Base-by-base conservation (phyloP, 2,888 invertebrate genomes). In the Bimastos eiseni region DNA sequence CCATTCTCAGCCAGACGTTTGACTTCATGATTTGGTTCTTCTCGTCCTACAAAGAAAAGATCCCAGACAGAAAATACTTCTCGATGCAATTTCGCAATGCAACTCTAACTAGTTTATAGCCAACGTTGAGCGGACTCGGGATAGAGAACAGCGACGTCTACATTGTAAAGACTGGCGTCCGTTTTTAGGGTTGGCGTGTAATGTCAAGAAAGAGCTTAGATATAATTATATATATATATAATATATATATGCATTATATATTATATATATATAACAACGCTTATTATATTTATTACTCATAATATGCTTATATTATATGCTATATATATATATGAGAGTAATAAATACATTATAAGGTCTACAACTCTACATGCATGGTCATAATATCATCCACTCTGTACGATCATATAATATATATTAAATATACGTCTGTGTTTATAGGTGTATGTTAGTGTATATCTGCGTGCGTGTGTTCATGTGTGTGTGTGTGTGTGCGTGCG, bases 21-120 rank as follows among this genome's bases (percentile, higher is more conserved):
- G 92, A 92, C 96, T 98, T 99, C 98, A 99, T 98, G 94, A 99
- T 98, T 96, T 99, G 98, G 96, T 98, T 98, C 96, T 98, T 99
- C 96, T 99, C 99, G 95, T 99, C 98, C 99, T 98, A 92, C 70
- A 70, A 70, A 70, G 49, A 70, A 70, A 70, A 5, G 6, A 11
- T 70, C n/a, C n/a, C 70, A 70, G 70, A 70, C 6, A 70, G 70
- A 49, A 6, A 55, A 30, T 70, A 70, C 30, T 70, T 70, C n/a
- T 8, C 11, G n/a, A 30, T 8, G 8, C 30, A 70, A 70, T 70
- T n/a, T 70, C 70, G 8, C 70, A 19, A 49, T 49, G n/a, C 30
- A 70, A n/a, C 70, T 13, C 24, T n/a, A 70, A n/a, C 70, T 70
- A n/a, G 70, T 70, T 70, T n/a, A 70, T 70, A 30, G 30, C n/a